A percentile compares a stretch with the other conserved stretches of the same genome.
These are phyloP conservation scores for Argyrosomus regius DNA, from an alignment of 2,797 vertebrate species.

Conservation along the genomic window DNA sequence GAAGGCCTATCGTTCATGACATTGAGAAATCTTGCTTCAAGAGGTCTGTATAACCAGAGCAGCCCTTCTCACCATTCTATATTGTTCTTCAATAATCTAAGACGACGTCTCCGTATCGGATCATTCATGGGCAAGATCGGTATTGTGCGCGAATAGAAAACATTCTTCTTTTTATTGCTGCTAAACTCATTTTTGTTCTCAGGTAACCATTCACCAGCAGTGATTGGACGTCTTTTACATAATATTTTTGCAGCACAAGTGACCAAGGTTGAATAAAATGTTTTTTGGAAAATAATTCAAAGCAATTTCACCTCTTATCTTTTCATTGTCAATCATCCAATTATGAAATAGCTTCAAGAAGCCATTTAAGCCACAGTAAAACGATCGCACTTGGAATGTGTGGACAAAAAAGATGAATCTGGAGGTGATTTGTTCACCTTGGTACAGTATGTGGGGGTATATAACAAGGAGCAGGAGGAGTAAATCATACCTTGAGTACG, in stretches of 20 bases:
- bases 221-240: background rate
- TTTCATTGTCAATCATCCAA: background rate
- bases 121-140: too few relatives aligned
- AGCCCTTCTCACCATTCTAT: too few relatives aligned
- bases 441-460: background rate
- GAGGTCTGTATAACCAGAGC: too few relatives aligned
- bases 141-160: too few relatives aligned
- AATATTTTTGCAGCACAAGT: background rate
- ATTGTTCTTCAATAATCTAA: too few relatives aligned
- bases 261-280: background rate
- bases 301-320: constrained; percentile 16
- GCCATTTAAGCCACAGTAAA: background rate
- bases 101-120: too few relatives aligned
- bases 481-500: constrained; percentile 89
- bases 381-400: background rate
- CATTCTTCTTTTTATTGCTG: constrained; percentile 19
- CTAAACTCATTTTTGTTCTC: constrained; percentile 17
- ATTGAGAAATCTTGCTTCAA: too few relatives aligned
- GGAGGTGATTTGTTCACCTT: background rate
- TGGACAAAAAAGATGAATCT: background rate
- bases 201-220: constrained; percentile 7
- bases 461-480: background rate
- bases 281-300: background rate
- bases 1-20: too few relatives aligned
- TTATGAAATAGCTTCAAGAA: background rate